Conservation (phyloP, 2,888 invertebrate species). For the Augochlorella aurata region DNA sequence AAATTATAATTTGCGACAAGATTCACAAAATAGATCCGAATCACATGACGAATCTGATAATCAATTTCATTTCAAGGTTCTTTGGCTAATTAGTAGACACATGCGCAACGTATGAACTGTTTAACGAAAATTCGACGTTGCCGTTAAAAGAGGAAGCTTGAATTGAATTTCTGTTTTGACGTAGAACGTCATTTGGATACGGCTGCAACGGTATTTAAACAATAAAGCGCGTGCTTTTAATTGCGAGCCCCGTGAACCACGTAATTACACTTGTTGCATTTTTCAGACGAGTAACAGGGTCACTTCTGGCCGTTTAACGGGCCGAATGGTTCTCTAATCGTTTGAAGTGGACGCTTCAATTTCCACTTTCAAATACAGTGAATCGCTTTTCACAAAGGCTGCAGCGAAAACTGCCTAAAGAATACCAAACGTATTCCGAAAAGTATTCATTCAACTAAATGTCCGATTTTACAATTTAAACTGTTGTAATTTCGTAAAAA, state of each 20-base stretch:
- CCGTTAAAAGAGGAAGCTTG: neutral
- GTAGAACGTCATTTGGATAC: slow-evolving; percentile 5
- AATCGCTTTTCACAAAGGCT: neutral
- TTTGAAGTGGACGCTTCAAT: slow-evolving; percentile 5
- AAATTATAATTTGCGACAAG: slow-evolving; percentile 9
- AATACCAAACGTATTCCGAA: too few relatives aligned
- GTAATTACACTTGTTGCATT: slow-evolving; percentile 44
- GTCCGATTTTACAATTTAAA: too few relatives aligned
- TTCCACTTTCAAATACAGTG: neutral
- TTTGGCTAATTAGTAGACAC: neutral
- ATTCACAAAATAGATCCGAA: neutral
- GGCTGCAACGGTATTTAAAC: neutral
- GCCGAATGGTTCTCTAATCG: slow-evolving; percentile 15
- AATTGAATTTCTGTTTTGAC: neutral
- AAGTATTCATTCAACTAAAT: too few relatives aligned
- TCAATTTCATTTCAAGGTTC: neutral
- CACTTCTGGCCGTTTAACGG: neutral
- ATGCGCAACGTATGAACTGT: neutral
- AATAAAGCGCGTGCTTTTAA: slow-evolving; percentile 22
- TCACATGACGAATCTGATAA: neutral
- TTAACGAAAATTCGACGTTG: neutral
- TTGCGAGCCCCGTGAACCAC: neutral
- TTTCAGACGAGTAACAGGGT: slow-evolving; percentile 17
- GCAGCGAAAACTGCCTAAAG: too few relatives aligned
- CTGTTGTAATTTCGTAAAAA: too few relatives aligned